Evolutionary conservation across 2,113 vertebrate species (phyloP), one percentile per base, ranked within the genome.

Genomic region (Rhinopomastus cyanomelas): DNA sequence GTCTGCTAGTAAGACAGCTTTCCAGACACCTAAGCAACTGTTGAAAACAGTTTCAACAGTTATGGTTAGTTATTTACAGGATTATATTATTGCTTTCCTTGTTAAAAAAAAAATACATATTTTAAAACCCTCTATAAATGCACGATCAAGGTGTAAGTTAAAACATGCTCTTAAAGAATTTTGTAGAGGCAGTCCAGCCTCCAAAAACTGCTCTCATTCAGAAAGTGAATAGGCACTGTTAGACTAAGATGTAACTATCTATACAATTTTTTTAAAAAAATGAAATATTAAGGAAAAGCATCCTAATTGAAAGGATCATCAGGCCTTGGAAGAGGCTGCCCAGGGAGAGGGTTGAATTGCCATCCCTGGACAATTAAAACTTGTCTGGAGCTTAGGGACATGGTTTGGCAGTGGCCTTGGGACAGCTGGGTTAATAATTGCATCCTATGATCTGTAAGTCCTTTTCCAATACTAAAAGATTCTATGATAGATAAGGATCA

Each of bases 1-100:
- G 27, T 22, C 29, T 78, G 67, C n/a, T 82, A 76, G 48, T 34
- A 90, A 66, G 59, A 69, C 75, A 89, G 66, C 16, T 79, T 89
- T 77, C 66, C 56, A 84, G 69, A 68, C 30, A 71, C 17, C 6
- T 37, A 72, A 86, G 53, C 10, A 36, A 84, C 39, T 79, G 75
- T 65, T 87, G 55, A 88, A 85, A 61, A 72, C 5, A 71, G 9
- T 81, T 89, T 74, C 44, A 90, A 60, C 6, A 42, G 8, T 68
- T 90, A 68, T 72, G 46, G 39, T 72, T 72, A 49, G n/a, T 15
- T 61, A 29, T 16, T 26, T 65, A 44, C 39, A 60, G 14, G 11
- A 18, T 42, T 53, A 11, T 10, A 60, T 51, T 73, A 73, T 44
- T 64, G 51, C 18, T 62, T 65, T 75, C 42, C 46, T 37, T 55